Percentiles rank a stretch among this genome's conserved stretches.
Conservation (phyloP, 2,797 vertebrate species). For the Leptoclinus maculatus region DNA sequence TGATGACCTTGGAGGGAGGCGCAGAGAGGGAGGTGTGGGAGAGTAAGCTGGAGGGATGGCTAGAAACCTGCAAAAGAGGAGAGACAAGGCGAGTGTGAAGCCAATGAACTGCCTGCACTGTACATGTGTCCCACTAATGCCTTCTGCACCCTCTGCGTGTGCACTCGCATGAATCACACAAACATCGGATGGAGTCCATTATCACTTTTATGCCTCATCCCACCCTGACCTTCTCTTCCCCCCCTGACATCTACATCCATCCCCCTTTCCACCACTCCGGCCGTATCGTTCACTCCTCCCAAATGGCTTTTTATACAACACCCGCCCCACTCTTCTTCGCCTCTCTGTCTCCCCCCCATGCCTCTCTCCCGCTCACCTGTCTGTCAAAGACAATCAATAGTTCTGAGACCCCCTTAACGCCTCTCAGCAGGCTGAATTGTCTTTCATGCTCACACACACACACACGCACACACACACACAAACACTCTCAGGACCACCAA, state of each 20-base stretch:
- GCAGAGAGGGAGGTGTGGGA: neutral
- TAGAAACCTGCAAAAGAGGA: constrained; percentile 61
- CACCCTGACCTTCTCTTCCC: constrained; percentile 27
- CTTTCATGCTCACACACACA: constrained; percentile 18
- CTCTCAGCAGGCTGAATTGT: constrained; percentile 56
- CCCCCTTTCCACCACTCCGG: constrained; percentile 7
- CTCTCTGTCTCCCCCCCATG: neutral
- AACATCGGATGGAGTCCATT: constrained; percentile 31
- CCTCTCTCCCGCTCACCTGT: constrained; percentile 55
- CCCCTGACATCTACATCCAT: neutral
- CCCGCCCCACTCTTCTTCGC: constrained; percentile 1
- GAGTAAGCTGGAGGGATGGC: constrained; percentile 6
- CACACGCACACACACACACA: neutral
- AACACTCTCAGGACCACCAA: neutral
- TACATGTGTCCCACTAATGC: constrained; percentile 28
- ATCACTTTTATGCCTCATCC: constrained; percentile 27
- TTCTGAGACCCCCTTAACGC: constrained; percentile 69
- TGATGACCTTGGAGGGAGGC: constrained; percentile 69
- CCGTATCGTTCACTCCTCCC: constrained; percentile 27
- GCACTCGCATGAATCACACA: constrained; percentile 20
- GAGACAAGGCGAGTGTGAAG: constrained; percentile 39
- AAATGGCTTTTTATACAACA: neutral
- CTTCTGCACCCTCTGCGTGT: constrained; percentile 12
- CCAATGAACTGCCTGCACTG: constrained; percentile 21
- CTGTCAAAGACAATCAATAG: constrained; percentile 74